phyloP scores from a whole-genome alignment of 2,888 invertebrate species.

The Tachina lurida region DNA sequence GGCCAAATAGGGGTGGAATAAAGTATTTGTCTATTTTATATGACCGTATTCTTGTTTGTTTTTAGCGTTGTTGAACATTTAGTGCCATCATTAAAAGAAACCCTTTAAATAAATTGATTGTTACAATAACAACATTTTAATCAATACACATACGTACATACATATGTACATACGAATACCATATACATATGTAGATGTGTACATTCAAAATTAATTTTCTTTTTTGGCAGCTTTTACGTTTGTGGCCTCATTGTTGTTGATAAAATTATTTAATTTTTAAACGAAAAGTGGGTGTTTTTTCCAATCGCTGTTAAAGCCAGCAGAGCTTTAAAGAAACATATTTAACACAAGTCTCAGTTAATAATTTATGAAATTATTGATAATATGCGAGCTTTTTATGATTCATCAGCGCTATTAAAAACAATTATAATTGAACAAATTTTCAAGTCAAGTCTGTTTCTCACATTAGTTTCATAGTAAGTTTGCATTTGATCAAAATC shows the following conservation, averaged over 20 bases:
- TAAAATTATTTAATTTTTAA: constrained; percentile 20
- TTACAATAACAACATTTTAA: constrained; percentile 40
- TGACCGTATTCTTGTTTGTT: background rate
- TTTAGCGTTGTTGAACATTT: constrained; percentile 31
- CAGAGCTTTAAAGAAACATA: background rate
- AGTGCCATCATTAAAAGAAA: constrained; percentile 24
- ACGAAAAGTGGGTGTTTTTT: background rate
- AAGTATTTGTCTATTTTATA: constrained; percentile 10
- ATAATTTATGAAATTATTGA: background rate
- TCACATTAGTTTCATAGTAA: no score
- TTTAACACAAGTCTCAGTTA: background rate
- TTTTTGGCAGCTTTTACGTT: background rate
- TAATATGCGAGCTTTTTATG: background rate
- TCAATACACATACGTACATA: background rate
- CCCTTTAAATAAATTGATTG: constrained; percentile 33
- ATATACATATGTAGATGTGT: no score
- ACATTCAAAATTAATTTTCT: background rate
- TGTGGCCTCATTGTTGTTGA: constrained; percentile 36
- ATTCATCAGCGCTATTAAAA: background rate
- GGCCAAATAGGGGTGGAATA: background rate
- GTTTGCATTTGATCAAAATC: no score
- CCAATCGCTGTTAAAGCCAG: background rate
- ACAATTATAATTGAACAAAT: no score
- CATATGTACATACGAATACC: no score
- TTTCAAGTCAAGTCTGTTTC: no score